Conservation (phyloP, 1,140 invertebrate species). For the Brachionus plicatilis region DNA sequence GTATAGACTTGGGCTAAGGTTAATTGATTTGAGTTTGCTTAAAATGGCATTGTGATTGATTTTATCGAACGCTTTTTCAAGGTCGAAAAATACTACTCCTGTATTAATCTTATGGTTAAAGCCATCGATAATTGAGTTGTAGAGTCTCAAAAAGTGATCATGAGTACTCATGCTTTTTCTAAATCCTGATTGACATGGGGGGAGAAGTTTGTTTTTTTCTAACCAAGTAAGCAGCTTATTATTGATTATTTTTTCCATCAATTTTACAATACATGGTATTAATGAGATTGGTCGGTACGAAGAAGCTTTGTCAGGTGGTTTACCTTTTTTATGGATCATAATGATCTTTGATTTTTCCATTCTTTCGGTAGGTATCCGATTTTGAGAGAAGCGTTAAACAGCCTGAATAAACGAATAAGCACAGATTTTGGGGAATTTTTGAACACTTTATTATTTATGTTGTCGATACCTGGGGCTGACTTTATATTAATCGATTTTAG, state of each 20-base stretch:
- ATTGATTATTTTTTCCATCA: slow-evolving; percentile 41
- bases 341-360: slow-evolving; percentile 39
- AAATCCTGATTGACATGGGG: slow-evolving; percentile 3
- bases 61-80: too few species aligned
- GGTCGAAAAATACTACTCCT: too few species aligned
- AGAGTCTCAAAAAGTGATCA: background rate
- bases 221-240: background rate
- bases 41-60: too few species aligned
- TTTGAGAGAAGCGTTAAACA: background rate
- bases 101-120: too few species aligned
- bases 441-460: background rate
- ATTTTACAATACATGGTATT: slow-evolving; percentile 15
- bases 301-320: background rate
- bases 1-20: too few species aligned
- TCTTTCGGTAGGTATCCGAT: background rate
- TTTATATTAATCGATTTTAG: background rate
- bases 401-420: background rate
- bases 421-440: background rate
- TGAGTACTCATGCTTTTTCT: background rate
- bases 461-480: background rate
- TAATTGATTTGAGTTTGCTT: too few species aligned
- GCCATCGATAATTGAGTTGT: too few species aligned
- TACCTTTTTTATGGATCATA: slow-evolving; percentile 42
- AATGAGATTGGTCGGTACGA: slow-evolving; percentile 42
- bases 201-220: slow-evolving; percentile 1